These are phyloP conservation scores for Clivina fossor DNA, from an alignment of 2,888 invertebrate genomes.

Conservation along the genomic window DNA sequence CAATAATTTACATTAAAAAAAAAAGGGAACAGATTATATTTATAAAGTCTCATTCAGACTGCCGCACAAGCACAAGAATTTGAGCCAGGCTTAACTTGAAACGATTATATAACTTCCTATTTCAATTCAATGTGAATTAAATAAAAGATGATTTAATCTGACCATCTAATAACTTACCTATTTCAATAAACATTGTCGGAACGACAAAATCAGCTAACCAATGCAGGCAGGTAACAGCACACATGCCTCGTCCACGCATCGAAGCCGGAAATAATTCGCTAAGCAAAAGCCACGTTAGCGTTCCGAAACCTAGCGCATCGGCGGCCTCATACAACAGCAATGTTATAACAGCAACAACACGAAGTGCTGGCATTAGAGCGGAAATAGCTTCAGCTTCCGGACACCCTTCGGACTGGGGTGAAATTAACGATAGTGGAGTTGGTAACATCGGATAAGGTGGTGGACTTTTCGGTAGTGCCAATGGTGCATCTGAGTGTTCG, in stretches of 20 bases:
- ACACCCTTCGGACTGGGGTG: conserved; percentile 29
- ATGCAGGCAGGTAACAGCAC: conserved; percentile 51
- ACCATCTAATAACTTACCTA: conserved; percentile 18
- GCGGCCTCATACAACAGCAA: conserved; percentile 54
- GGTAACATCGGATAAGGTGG: conserved; percentile 49
- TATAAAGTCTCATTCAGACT: no score
- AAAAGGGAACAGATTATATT: no score
- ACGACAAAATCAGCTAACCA: conserved; percentile 53
- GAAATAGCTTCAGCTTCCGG: conserved; percentile 34
- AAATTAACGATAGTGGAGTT: conserved; percentile 47
- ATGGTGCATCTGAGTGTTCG: conserved; percentile 23
- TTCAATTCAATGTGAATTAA: no score
- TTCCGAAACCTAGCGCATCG: conserved; percentile 54
- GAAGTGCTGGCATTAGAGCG: conserved; percentile 46
- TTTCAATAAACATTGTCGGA: conserved; percentile 24
- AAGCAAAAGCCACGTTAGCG: conserved; percentile 54
- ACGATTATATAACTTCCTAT: no score
- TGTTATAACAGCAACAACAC: conserved; percentile 51
- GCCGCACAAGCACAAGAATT: no score
- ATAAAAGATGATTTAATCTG: no score
- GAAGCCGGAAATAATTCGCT: conserved; percentile 56
- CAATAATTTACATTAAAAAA: no score
- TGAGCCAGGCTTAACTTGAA: no score
- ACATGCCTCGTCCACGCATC: conserved; percentile 53
- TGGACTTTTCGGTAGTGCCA: conserved; percentile 44